Conservation (phyloP, 2,888 invertebrate species). For the Cephus pulcher region DNA sequence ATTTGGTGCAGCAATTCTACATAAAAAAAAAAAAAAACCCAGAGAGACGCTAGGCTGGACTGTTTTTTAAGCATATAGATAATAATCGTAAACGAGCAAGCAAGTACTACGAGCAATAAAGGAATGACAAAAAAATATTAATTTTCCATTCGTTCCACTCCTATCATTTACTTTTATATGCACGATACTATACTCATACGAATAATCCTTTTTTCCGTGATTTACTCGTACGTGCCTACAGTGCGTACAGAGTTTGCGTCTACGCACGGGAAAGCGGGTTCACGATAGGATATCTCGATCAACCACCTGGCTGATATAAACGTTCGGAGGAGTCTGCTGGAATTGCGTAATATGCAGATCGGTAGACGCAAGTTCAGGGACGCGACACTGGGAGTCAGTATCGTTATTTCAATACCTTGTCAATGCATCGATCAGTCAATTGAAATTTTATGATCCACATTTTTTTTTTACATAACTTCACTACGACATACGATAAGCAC, state of each 20-base stretch:
- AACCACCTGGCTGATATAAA: not conserved
- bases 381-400: not conserved
- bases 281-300: not conserved
- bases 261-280: not conserved
- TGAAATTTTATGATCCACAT: not conserved
- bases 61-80: not conserved
- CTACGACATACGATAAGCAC: not conserved
- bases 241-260: not conserved
- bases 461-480: not conserved
- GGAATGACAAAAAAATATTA: not conserved
- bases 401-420: not conserved
- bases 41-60: not conserved
- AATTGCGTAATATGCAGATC: not conserved
- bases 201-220: not conserved
- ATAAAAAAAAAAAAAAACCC: too few relatives aligned
- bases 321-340: not conserved
- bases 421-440: not conserved
- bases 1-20: not conserved
- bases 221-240: not conserved
- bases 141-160: not conserved
- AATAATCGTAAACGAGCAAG: not conserved
- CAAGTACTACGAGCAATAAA: not conserved
- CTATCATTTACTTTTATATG: not conserved
- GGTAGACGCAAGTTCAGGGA: not conserved
- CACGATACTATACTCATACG: not conserved